These are phyloP conservation scores for Oophaga pumilio DNA, from an alignment of 2,113 vertebrate genomes.

Conservation along the genomic window DNA sequence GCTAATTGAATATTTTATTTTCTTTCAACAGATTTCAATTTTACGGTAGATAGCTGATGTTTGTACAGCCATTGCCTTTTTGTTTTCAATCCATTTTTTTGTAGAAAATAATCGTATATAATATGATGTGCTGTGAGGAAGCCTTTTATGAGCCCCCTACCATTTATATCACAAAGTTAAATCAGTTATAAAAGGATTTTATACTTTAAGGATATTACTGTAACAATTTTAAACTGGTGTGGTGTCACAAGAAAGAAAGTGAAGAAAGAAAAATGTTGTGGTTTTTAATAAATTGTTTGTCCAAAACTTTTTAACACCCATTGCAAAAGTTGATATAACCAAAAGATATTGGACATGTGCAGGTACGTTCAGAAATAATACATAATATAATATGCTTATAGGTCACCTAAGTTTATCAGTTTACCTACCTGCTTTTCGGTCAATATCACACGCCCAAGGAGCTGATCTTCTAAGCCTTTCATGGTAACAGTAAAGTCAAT, in stretches of 20 bases:
- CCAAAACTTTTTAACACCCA: background rate
- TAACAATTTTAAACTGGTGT: background rate
- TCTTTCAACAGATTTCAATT: background rate
- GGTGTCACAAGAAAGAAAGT: background rate
- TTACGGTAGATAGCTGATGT: background rate
- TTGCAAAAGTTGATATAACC: background rate
- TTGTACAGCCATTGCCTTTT: background rate
- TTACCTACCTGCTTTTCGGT: conserved; percentile 79
- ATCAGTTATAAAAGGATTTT: background rate
- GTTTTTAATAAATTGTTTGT: background rate
- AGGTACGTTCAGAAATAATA: background rate
- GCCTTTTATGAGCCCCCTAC: background rate
- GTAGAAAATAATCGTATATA: background rate
- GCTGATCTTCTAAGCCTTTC: conserved; percentile 82
- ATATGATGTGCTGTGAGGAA: background rate
- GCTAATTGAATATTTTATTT: background rate
- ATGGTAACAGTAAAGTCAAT: conserved; percentile 84
- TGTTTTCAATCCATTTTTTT: background rate
- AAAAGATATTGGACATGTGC: background rate
- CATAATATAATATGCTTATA: background rate
- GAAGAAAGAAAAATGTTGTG: background rate
- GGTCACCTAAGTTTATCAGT: background rate
- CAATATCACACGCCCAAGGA: conserved; percentile 82
- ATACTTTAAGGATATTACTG: background rate
- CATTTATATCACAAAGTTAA: background rate